Evolutionary conservation across 2,888 invertebrate species (phyloP).

Genomic region (Fragum sueziense): DNA sequence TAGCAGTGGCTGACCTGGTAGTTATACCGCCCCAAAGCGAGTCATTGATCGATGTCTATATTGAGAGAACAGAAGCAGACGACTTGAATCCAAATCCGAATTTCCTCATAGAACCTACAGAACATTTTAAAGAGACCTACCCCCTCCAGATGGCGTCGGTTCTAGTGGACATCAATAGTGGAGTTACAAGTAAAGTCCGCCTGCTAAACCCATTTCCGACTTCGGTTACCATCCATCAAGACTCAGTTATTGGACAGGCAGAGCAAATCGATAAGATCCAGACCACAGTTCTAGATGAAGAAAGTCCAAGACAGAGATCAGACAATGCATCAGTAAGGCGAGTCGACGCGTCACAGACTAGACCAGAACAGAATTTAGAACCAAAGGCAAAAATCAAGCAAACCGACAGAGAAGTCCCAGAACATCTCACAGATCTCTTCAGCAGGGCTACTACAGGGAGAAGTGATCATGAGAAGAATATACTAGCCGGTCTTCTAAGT

Average conservation of each 20-base stretch:
- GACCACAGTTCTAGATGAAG: not conserved
- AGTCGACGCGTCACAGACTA: not conserved
- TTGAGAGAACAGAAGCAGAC: constrained; percentile 38
- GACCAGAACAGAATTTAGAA: not conserved
- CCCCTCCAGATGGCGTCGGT: constrained; percentile 32
- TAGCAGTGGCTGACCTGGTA: constrained; percentile 27
- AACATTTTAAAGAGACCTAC: constrained; percentile 11
- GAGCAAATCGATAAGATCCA: constrained; percentile 12
- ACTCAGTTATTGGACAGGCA: constrained; percentile 26
- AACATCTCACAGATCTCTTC: not conserved
- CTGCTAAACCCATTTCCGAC: constrained; percentile 31
- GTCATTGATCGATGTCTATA: constrained; percentile 36
- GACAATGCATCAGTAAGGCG: constrained; percentile 11
- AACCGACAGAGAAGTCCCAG: not conserved
- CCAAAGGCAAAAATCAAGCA: not conserved
- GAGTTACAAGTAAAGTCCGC: constrained; percentile 18
- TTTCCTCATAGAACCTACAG: not conserved
- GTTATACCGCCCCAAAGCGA: constrained; percentile 25
- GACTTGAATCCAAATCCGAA: not conserved
- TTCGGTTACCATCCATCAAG: constrained; percentile 14
- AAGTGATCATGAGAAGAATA: not conserved
- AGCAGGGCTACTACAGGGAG: not conserved
- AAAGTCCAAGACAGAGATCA: constrained; percentile 2
- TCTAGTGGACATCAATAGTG: constrained; percentile 30
- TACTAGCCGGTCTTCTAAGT: constrained; percentile 16